Percentiles rank a stretch among this genome's conserved stretches.
Conservation (phyloP, 1,140 invertebrate species). For the Aphelenchoides avenae region DNA sequence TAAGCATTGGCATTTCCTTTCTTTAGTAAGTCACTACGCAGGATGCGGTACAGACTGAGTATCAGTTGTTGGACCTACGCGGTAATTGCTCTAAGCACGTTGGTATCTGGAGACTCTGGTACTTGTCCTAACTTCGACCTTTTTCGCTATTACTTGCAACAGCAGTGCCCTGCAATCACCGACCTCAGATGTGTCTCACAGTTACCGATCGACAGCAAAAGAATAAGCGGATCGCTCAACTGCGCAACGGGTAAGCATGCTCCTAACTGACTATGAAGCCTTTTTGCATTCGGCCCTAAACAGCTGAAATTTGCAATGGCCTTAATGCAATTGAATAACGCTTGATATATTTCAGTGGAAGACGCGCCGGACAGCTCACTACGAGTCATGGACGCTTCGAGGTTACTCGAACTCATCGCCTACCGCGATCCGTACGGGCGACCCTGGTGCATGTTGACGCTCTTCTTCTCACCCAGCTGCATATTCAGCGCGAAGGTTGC, state of each 20-base stretch:
- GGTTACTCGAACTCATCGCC: conserved; percentile 3
- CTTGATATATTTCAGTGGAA: conserved; percentile 17
- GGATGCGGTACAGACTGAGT: too few relatives aligned
- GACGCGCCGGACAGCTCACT: not conserved
- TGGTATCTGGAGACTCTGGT: too few relatives aligned
- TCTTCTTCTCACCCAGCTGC: conserved; percentile 34
- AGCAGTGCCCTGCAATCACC: conserved; percentile 17
- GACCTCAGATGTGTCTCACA: too few relatives aligned
- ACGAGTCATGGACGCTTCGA: conserved; percentile 2
- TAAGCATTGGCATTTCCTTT: too few relatives aligned
- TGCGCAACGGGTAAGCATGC: conserved; percentile 23
- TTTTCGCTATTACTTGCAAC: conserved; percentile 18
- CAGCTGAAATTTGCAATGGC: too few relatives aligned
- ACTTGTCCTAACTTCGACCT: conserved; percentile 17
- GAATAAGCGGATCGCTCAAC: conserved; percentile 19
- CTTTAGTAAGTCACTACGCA: too few relatives aligned
- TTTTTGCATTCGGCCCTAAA: not conserved
- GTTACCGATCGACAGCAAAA: too few relatives aligned
- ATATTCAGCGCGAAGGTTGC: conserved; percentile 36
- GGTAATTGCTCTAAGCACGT: too few relatives aligned
- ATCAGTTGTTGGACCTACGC: too few relatives aligned
- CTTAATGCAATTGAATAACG: too few relatives aligned
- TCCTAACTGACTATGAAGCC: not conserved
- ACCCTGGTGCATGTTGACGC: conserved; percentile 31
- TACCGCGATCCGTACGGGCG: conserved; percentile 18